These are phyloP conservation scores for Cyprinodon brontotheroides DNA, from an alignment of 2,113 vertebrate genomes.

Conservation along the genomic window DNA sequence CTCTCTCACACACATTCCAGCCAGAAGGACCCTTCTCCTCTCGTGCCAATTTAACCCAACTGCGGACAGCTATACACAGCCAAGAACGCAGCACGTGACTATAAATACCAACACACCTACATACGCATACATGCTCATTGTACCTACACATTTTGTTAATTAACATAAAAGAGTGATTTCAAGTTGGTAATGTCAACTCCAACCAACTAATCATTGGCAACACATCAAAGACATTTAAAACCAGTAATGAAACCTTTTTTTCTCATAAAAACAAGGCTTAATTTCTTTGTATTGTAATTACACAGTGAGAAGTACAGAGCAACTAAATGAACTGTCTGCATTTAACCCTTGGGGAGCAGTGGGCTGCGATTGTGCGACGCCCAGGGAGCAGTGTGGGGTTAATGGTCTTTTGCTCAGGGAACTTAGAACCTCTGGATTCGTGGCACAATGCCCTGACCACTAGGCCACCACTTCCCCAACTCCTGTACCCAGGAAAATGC, in stretches of 20 bases:
- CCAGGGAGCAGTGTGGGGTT: too few species aligned
- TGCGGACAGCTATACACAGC: slow-evolving; percentile 24
- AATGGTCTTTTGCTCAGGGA: too few species aligned
- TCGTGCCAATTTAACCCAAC: slow-evolving; percentile 37
- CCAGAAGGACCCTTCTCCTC: slow-evolving; percentile 44
- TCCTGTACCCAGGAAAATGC: too few species aligned
- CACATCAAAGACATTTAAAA: background rate
- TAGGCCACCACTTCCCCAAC: too few species aligned
- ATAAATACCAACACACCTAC: slow-evolving; percentile 66
- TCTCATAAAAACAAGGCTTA: background rate
- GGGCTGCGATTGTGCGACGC: too few species aligned
- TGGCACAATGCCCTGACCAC: too few species aligned
- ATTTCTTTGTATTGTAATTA: too few species aligned
- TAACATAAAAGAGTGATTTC: background rate
- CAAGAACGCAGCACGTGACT: slow-evolving; percentile 57
- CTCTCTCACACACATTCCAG: slow-evolving; percentile 74
- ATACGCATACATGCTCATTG: slow-evolving; percentile 21
- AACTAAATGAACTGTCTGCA: too few species aligned
- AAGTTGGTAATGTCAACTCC: too few species aligned
- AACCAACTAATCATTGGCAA: background rate
- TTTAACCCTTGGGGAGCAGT: too few species aligned
- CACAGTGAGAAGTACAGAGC: too few species aligned
- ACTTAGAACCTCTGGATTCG: too few species aligned
- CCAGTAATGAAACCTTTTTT: background rate
- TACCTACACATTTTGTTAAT: slow-evolving; percentile 1